Evolutionary conservation across 2,113 vertebrate species (phyloP), one percentile per base, ranked within the genome.

Genomic region (Hippocampus zosterae): DNA sequence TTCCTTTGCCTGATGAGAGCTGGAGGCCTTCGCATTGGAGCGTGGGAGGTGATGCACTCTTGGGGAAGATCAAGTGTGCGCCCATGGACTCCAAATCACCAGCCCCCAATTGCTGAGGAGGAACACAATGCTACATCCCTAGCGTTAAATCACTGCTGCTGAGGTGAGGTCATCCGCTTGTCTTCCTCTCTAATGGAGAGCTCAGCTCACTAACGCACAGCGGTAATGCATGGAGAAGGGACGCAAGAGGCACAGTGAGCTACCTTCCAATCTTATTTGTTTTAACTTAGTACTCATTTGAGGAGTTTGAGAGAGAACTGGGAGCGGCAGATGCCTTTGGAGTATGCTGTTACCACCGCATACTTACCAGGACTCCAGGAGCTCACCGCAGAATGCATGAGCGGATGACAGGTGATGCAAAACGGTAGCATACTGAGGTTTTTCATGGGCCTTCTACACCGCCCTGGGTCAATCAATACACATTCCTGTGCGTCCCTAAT

Each of bases 331-430:
- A 92, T 90, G 87, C 88, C 89, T 91, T 87, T 68, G 83, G 87
- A 87, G 90, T 88, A 86, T 92, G 91, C 86, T 83, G 85, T 92
- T 92, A 92, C 92, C 90, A 89, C 91, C 90, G 1, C 91, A 92
- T 88, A 91, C 89, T 93, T 91, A 90, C 84, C 82, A 72, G 87
- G 89, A 80, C 84, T 90, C 88, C 86, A 84, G 81, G 48, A 84
- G 79, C 84, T 85, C 81, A 90, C 91, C 91, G 77, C 90, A 92
- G 87, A 64, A 83, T 73, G 81, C 88, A 77, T 50, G 81, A 60
- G 52, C 83, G 89, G 88, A 89, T 88, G 77, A 85, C 85, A 87
- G 89, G 87, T 83, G 85, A 87, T 84, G 82, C 75, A 86, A 83
- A 86, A 72, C 59, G 71, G 81, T 77, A 79, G 85, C 78, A 63